Conservation (phyloP, 2,797 vertebrate genomes). For the Microctenopoma lineatum region DNA sequence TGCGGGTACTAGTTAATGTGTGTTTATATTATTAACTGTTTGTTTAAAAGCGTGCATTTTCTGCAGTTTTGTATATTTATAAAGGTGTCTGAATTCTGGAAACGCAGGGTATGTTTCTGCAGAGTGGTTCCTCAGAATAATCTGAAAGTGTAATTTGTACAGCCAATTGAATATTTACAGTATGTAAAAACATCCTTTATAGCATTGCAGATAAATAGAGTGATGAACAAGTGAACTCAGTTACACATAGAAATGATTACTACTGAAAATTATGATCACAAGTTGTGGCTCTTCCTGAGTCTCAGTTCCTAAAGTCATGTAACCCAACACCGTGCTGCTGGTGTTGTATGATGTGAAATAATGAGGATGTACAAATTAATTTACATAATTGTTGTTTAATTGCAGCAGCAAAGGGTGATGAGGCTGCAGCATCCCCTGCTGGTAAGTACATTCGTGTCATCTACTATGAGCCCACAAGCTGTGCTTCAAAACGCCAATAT, state of each 20-base stretch:
- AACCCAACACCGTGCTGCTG: constrained; percentile 42
- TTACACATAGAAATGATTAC: constrained; percentile 34
- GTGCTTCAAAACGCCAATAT: constrained; percentile 43
- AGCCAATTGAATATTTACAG: not conserved
- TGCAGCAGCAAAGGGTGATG: constrained; percentile 73
- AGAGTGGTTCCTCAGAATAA: not conserved
- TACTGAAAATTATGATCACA: constrained; percentile 48
- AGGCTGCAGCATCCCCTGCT: constrained; percentile 77
- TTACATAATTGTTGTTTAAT: constrained; percentile 75
- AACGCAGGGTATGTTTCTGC: not conserved
- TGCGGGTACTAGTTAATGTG: constrained; percentile 26
- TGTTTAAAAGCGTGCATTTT: constrained; percentile 39
- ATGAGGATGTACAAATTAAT: constrained; percentile 69
- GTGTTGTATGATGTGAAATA: constrained; percentile 55
- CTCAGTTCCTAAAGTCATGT: constrained; percentile 38
- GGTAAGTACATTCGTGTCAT: constrained; percentile 68
- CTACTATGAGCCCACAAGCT: constrained; percentile 38
- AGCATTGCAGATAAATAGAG: constrained; percentile 17
- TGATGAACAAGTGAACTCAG: constrained; percentile 19
- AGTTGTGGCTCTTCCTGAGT: constrained; percentile 45
- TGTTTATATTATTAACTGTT: constrained; percentile 42
- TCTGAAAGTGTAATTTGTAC: not conserved
- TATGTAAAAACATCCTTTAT: not conserved
- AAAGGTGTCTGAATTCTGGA: constrained; percentile 11
- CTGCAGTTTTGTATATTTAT: constrained; percentile 19